Evolutionary conservation across 2,113 vertebrate genomes (phyloP), one percentile per base, ranked within the genome.

Genomic region (Rhea pennata): DNA sequence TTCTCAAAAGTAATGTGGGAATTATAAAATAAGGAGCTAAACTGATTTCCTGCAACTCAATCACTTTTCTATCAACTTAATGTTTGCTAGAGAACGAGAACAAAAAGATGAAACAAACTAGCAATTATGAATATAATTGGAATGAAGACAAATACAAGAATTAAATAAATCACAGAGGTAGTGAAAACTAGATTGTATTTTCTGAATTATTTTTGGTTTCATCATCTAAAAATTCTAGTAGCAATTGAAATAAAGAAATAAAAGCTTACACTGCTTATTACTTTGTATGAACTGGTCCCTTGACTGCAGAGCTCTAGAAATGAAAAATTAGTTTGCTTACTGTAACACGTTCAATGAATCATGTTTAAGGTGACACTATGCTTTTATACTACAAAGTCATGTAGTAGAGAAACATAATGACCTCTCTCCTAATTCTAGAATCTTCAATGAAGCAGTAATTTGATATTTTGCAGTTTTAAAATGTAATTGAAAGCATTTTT

Each of bases 391-490:
- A 85, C 77, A 92, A 95, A 97, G 36, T 79, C 51, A 76, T 58
- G 29, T 46, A 84, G 56, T 27, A 92, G 71, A 83, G 88, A 90
- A 92, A 89, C 65, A 80, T 91, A 96, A 96, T 91, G 93, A 90
- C 59, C 50, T 88, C 80, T 93, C 90, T 74, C 66, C 59, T 91
- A 95, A 95, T 83, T 50, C 80, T 42, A 40, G 51, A 67, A 33
- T 84, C 90, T 92, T 95, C 66, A 94, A 12, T 84, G 39, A 92
- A 88, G 73, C 64, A 66, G 77, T 87, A 92, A 95, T 96, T 94
- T 95, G 44, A 69, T 79, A 92, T 79, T 97, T 93, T 95, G 80
- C 88, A 92, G 54, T 93, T 95, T 96, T 72, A 96, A 94, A 93
- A 91, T 75, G 77, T 91, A 95, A 87, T 87, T 70, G 88, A 94